Evolutionary conservation across 2,113 vertebrate genomes (phyloP), one percentile per base, ranked within the genome.

Genomic region (Phalacrocorax pelagicus): DNA sequence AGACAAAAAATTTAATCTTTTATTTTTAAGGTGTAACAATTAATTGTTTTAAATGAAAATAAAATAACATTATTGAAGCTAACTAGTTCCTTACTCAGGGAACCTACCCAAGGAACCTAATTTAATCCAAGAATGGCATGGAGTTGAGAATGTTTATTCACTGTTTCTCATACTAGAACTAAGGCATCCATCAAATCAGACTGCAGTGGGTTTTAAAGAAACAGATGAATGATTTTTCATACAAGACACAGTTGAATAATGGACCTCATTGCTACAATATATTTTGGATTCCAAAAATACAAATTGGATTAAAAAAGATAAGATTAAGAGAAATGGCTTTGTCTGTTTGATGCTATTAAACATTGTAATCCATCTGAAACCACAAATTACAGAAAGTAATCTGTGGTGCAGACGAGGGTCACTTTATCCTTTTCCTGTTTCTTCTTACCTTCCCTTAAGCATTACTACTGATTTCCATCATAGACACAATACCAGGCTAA

Each of bases 31-130:
- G n/a, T 81, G 17, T 67, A 86, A 32, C 62, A 83, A 66, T 78
- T 90, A 73, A 84, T 79, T 79, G 12, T 72, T 86, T 89, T 65
- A 81, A 90, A 69, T 91, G 18, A 72, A 94, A 91, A 74, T 49
- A 77, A 95, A 65, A 78, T 61, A 80, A 62, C 49, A 23, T 59
- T 58, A 75, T 57, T 94, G 26, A 81, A 75, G 19, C 14, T 36
- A 81, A 47, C 12, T 21, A 71, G 12, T 65, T 79, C 27, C 49
- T 88, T 73, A 73, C 29, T 26, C 46, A 87, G 22, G 18, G 24
- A 91, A 61, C 6, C n/a, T 73, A 73, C 29, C 29, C 46, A 87
- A 20, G 18, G 24, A 91, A 61, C 6, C 32, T 78, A 88, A 78
- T 51, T 70, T 66, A 81, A 55, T 73, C 27, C 24, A 92, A 42